phyloP scores from a whole-genome alignment of 2,797 vertebrate species.

The Darevskia mixta region DNA sequence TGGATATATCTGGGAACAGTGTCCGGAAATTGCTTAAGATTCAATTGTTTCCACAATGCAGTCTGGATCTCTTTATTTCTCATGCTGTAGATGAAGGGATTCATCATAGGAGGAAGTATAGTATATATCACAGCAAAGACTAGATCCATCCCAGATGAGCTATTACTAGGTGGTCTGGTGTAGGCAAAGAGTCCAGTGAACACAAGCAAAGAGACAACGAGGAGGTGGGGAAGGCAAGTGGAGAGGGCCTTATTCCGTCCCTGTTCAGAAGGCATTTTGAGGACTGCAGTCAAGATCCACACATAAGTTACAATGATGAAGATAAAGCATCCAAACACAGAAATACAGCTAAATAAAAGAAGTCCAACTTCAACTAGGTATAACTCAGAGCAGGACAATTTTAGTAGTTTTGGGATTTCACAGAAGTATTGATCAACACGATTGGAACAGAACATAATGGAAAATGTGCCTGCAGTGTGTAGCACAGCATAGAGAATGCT shows the following conservation, averaged over 20 bases:
- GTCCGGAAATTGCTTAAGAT: background rate
- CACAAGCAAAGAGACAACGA: background rate
- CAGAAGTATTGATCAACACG: background rate
- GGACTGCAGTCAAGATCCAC: background rate
- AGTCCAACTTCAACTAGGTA: background rate
- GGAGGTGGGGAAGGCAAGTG: conserved; percentile 14
- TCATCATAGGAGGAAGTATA: background rate
- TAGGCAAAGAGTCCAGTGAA: background rate
- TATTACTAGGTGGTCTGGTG: background rate
- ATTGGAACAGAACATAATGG: conserved; percentile 18
- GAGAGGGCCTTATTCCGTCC: background rate
- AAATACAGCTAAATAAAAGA: background rate
- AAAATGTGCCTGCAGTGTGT: background rate
- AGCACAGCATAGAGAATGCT: background rate
- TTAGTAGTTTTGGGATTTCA: background rate
- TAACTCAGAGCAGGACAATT: background rate
- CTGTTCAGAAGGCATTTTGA: background rate
- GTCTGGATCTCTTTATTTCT: conserved; percentile 9
- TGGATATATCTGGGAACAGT: too few species aligned
- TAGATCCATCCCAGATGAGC: background rate
- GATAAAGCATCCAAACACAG: background rate
- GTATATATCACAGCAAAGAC: background rate
- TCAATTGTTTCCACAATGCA: background rate
- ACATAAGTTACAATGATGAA: background rate
- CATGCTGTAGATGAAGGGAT: conserved; percentile 23